phyloP scores from a whole-genome alignment of 2,113 vertebrate species.

The Hippolais icterina region DNA sequence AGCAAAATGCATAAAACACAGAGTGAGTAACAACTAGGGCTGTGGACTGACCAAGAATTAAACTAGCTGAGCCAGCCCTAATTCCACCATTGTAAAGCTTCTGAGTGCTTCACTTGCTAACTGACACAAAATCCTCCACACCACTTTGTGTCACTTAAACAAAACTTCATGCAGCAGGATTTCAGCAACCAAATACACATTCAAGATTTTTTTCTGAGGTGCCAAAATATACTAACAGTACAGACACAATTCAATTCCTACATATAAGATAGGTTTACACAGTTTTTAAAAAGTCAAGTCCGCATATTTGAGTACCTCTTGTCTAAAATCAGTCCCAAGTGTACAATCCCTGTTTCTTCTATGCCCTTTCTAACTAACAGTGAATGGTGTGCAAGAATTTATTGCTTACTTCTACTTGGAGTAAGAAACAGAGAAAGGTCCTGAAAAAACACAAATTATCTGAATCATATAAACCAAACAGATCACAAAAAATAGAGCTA shows the following conservation, averaged over 20 bases:
- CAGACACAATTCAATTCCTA: background rate
- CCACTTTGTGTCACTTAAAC: background rate
- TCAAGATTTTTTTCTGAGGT: accelerated
- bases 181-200: background rate
- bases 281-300: background rate
- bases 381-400: background rate
- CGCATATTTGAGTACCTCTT: background rate
- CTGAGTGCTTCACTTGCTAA: background rate
- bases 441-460: background rate
- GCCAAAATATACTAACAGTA: background rate
- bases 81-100: background rate
- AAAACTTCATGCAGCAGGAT: background rate
- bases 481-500: background rate
- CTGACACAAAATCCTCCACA: background rate
- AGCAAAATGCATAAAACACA: background rate
- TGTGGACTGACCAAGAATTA: background rate
- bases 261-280: accelerated
- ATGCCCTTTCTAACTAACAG: background rate
- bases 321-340: background rate
- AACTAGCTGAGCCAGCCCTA: background rate
- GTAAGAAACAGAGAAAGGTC: background rate
- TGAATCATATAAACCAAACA: background rate
- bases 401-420: background rate
- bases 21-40: background rate
- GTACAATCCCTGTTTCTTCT: background rate